Conservation (phyloP, 2,888 invertebrate species). For the Geotrupes spiniger region DNA sequence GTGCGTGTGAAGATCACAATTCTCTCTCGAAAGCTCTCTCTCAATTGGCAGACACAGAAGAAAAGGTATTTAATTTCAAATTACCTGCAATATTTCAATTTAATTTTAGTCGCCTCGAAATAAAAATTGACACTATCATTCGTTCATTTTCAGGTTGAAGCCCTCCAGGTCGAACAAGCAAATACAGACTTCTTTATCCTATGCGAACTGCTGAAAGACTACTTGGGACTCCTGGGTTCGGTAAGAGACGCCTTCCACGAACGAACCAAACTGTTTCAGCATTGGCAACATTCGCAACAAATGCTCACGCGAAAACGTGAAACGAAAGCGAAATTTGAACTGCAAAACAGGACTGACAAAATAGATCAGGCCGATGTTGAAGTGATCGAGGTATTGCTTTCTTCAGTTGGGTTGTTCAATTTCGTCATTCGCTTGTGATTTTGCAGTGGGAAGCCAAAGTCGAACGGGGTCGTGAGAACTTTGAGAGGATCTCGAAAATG, state of each 20-base stretch:
- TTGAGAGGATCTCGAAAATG: constrained; percentile 90
- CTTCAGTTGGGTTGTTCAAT: not conserved
- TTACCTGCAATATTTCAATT: not conserved
- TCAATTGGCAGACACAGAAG: constrained; percentile 85
- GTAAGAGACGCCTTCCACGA: constrained; percentile 80
- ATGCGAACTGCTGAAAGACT: constrained; percentile 94
- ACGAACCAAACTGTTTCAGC: constrained; percentile 84
- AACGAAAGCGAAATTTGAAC: constrained; percentile 86
- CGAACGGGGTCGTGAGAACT: constrained; percentile 94
- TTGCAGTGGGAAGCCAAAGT: constrained; percentile 91
- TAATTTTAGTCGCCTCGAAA: not conserved
- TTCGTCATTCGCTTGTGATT: not conserved
- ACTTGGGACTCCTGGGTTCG: constrained; percentile 85
- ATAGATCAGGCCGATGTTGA: constrained; percentile 84
- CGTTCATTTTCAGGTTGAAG: constrained; percentile 66
- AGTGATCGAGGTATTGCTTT: constrained; percentile 77
- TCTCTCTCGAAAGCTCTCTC: constrained; percentile 86
- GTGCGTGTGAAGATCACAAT: constrained; percentile 90
- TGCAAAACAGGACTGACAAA: constrained; percentile 87
- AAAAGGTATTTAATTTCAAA: constrained; percentile 57
- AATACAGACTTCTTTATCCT: constrained; percentile 92
- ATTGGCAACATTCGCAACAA: constrained; percentile 96
- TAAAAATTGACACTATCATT: constrained; percentile 9
- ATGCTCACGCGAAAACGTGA: constrained; percentile 93
- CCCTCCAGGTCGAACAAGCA: constrained; percentile 85